Evolutionary conservation across 2,113 vertebrate genomes (phyloP).

Genomic region (Neolamprologus fasciatus): DNA sequence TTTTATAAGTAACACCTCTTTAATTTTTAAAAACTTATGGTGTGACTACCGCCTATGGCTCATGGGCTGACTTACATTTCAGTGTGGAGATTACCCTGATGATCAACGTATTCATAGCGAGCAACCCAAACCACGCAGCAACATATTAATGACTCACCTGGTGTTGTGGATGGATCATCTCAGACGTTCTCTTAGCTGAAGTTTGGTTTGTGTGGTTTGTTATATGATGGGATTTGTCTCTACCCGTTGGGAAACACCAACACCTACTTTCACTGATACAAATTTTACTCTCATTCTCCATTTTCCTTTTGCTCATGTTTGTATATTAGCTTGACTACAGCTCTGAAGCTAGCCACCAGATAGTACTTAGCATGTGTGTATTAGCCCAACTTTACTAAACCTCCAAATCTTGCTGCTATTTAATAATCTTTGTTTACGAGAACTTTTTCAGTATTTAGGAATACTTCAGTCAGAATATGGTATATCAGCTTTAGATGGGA

Average conservation of each 20-base stretch:
- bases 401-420: not conserved
- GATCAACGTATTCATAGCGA: not conserved
- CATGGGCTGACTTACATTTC: not conserved
- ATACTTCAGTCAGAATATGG: not conserved
- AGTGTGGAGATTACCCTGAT: not conserved
- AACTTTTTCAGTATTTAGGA: not conserved
- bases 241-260: not conserved
- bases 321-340: not conserved
- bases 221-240: not conserved
- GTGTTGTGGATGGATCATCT: not conserved
- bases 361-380: not conserved
- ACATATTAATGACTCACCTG: not conserved
- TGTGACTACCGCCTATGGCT: not conserved
- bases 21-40: not conserved
- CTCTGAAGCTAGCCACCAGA: not conserved
- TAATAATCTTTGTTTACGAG: not conserved
- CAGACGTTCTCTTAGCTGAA: not conserved
- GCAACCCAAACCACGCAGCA: not conserved
- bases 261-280: not conserved
- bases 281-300: not conserved
- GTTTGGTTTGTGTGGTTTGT: not conserved
- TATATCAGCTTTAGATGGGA: not conserved
- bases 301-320: not conserved
- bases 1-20: not conserved
- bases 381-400: not conserved